These are phyloP conservation scores for Drosophila subobscura DNA, from an alignment of 1,140 invertebrate genomes.

Conservation along the genomic window DNA sequence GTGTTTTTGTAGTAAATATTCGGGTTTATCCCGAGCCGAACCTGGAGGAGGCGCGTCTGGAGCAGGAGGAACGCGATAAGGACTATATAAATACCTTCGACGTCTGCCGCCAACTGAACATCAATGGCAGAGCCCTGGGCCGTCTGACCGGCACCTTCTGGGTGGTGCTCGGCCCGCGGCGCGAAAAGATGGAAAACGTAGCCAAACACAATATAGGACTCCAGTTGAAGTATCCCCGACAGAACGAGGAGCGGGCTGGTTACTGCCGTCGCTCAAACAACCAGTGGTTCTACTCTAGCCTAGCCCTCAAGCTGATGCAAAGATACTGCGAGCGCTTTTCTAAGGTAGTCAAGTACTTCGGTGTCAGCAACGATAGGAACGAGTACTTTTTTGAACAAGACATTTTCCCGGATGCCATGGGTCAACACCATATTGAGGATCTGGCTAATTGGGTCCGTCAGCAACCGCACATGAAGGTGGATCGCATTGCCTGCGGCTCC, in stretches of 20 bases:
- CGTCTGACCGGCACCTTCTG: constrained; percentile 93
- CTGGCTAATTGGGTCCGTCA: constrained; percentile 89
- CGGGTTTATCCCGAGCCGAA: constrained; percentile 83
- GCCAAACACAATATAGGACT: constrained; percentile 94
- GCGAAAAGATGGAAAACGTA: constrained; percentile 78
- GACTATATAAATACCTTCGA: constrained; percentile 79
- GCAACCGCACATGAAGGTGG: constrained; percentile 86
- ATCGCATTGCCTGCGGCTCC: constrained; percentile 87
- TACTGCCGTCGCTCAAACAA: constrained; percentile 90
- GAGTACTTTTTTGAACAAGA: constrained; percentile 87
- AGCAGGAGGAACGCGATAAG: constrained; percentile 68
- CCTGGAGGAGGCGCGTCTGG: constrained; percentile 61
- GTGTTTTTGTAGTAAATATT: constrained; percentile 70
- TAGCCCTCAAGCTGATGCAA: constrained; percentile 87
- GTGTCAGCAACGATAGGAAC: constrained; percentile 83
- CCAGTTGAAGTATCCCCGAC: constrained; percentile 94
- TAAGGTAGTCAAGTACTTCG: constrained; percentile 88
- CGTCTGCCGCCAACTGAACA: constrained; percentile 62
- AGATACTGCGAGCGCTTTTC: constrained; percentile 90
- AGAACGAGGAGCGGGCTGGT: constrained; percentile 89
- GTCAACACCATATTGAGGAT: constrained; percentile 85
- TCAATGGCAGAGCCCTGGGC: constrained; percentile 89
- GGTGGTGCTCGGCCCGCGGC: constrained; percentile 85
- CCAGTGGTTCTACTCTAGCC: constrained; percentile 92
- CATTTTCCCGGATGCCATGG: constrained; percentile 85